Base-by-base conservation (phyloP, 2,888 invertebrate species). In the Tromatobia lineatoria region DNA sequence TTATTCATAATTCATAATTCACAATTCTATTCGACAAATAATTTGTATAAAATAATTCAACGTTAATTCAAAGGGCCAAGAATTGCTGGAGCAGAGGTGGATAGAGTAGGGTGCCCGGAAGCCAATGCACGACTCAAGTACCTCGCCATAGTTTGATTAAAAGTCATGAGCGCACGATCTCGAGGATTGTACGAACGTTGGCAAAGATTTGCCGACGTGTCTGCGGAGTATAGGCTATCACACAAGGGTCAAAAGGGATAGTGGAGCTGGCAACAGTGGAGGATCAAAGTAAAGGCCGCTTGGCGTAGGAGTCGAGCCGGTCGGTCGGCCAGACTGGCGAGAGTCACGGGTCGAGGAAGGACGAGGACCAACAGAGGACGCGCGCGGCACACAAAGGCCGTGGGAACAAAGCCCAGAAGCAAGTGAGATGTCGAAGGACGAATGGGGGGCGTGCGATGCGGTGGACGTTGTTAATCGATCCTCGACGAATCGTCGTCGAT, bases 241-340 rank as follows among this genome's bases (percentile, higher is more conserved):
- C 45, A 47, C 42, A 57, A 67, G 70, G 80, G 77, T 80, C 83
- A 83, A 77, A 71, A 80, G 80, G 80, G 80, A 83, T 71, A 77
- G 79, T 64, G 47, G 75, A 75, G 59, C 45, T 38, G 64, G 64
- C 64, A 64, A 38, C 38, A 69, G 75, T 70, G 25, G 73, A 84
- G 83, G 83, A 84, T 84, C 83, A 84, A 84, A 84, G 83, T 54
- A 77, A 80, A 84, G 80, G 69, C 83, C 83, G 83, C 78, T 52
- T 34, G 47, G 18, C 8, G 38, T 47, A 20, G 25, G 57, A 57
- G 25, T 11, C 20, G 54, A 54, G 10, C 23, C 10, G 13, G 11
- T 0, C 25, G 8, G 10, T 0, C 25, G 8, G 10, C 54, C 20
- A 11, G 29, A 29, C 29, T 29, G 34, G 45, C 34, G 59, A 74